phyloP scores from a whole-genome alignment of 2,113 vertebrate genomes.

The Solenodon paradoxus region DNA sequence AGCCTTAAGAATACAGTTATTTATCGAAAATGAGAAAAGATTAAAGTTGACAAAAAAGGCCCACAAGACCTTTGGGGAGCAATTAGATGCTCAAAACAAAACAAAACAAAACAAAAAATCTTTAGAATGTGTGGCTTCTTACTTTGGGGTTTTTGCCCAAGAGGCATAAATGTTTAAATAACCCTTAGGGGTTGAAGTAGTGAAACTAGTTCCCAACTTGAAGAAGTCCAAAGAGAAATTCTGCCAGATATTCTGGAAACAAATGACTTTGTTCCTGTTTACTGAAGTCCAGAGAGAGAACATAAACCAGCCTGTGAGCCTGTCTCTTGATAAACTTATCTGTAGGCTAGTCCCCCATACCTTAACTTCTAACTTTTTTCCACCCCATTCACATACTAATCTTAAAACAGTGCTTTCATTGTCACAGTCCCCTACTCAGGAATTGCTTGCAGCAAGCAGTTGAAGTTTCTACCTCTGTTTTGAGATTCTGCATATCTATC shows the following conservation, averaged over 20 bases:
- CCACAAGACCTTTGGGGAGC: slow-evolving; percentile 3
- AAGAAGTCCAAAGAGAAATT: neutral
- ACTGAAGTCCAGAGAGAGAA: neutral
- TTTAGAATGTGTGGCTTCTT: neutral
- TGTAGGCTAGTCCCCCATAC: neutral
- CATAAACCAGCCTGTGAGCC: too few species aligned
- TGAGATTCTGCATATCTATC: neutral
- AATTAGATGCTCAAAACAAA: slow-evolving; percentile 15
- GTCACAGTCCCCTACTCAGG: neutral
- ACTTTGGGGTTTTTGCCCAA: slow-evolving; percentile 17
- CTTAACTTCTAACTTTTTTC: neutral
- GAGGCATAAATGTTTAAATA: slow-evolving; percentile 5
- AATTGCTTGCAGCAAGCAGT: neutral
- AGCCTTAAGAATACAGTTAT: slow-evolving; percentile 1
- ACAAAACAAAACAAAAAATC: too few species aligned
- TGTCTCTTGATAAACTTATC: neutral
- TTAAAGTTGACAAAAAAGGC: slow-evolving; percentile 45
- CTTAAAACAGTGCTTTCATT: neutral
- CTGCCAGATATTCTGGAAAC: neutral
- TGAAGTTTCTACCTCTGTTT: neutral
- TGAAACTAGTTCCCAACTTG: neutral
- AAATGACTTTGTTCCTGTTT: neutral
- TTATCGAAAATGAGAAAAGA: neutral
- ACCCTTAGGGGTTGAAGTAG: neutral
- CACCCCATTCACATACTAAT: neutral